These are phyloP conservation scores for Lepidochitona cinerea DNA, from an alignment of 2,888 invertebrate genomes.

Conservation along the genomic window DNA sequence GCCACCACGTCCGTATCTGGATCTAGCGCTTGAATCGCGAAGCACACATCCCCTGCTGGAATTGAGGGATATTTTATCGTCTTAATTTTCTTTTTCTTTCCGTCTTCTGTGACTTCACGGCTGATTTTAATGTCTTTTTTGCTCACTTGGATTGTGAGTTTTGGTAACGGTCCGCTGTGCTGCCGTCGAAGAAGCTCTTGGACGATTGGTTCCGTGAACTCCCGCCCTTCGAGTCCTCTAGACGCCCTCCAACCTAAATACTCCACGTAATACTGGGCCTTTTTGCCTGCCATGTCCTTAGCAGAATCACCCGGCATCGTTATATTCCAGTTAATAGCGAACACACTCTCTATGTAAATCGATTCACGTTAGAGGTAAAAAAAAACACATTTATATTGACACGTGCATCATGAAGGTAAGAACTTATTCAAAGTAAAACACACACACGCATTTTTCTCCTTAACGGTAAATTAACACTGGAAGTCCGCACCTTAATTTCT, in stretches of 20 bases:
- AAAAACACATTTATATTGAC: too few species aligned
- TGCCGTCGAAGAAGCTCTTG: conserved; percentile 88
- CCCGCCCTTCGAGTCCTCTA: conserved; percentile 86
- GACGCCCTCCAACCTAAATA: conserved; percentile 96
- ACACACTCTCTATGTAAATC: too few species aligned
- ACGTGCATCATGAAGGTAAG: too few species aligned
- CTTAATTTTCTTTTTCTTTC: conserved; percentile 66
- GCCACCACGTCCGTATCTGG: conserved; percentile 89
- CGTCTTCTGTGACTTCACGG: conserved; percentile 78
- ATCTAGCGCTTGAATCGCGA: conserved; percentile 82
- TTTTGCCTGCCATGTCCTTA: conserved; percentile 37
- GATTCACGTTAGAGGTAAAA: too few species aligned
- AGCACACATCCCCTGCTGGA: conserved; percentile 80
- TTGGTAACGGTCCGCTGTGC: conserved; percentile 88
- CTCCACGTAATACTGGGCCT: conserved; percentile 74
- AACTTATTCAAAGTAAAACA: too few species aligned
- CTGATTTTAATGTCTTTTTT: conserved; percentile 95
- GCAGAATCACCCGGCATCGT: neutral
- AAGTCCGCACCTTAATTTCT: too few species aligned
- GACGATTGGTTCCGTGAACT: conserved; percentile 87
- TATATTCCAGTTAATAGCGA: too few species aligned
- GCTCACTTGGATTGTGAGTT: conserved; percentile 76
- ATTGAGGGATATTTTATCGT: conserved; percentile 83
- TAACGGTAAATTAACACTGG: too few species aligned
- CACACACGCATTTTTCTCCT: too few species aligned